These are phyloP conservation scores for Diadumene lineata DNA, from an alignment of 92 coral and sea anemone species.

Conservation along the genomic window DNA sequence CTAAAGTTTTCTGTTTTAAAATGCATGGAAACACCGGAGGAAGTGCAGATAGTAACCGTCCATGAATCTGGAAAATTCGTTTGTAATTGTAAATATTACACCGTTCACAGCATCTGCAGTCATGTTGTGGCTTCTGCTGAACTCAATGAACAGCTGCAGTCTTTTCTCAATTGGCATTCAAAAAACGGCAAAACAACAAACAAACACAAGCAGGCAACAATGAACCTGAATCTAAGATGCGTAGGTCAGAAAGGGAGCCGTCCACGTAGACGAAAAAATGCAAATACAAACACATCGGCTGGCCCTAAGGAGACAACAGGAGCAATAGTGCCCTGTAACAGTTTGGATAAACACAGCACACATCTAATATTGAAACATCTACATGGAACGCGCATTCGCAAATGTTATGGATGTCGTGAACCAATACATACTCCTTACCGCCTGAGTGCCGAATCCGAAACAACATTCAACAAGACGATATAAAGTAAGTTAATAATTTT, in stretches of 20 bases:
- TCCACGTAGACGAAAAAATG: neutral
- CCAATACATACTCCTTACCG: too few species aligned
- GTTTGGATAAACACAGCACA: neutral
- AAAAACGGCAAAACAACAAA: neutral
- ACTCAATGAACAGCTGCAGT: neutral
- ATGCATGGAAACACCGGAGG: conserved; percentile 27
- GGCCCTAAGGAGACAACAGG: neutral
- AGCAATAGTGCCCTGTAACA: neutral
- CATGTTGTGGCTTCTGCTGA: conserved; percentile 1
- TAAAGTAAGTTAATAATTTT: too few species aligned
- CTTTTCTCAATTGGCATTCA: conserved; percentile 7
- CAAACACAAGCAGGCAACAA: conserved; percentile 5
- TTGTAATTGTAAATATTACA: conserved; percentile 13
- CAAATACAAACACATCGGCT: neutral
- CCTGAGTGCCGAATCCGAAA: too few species aligned
- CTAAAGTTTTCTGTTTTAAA: conserved; percentile 40
- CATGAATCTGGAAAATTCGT: conserved; percentile 23
- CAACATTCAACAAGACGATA: too few species aligned
- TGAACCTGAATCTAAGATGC: neutral
- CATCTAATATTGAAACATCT: neutral
- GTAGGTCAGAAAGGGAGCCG: conserved; percentile 1
- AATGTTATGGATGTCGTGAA: too few species aligned
- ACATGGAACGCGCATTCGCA: too few species aligned
- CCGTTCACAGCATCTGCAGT: conserved; percentile 20
- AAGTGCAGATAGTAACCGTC: conserved; percentile 33